phyloP scores from a whole-genome alignment of 2,113 vertebrate genomes.

The Chaetodon auriga region DNA sequence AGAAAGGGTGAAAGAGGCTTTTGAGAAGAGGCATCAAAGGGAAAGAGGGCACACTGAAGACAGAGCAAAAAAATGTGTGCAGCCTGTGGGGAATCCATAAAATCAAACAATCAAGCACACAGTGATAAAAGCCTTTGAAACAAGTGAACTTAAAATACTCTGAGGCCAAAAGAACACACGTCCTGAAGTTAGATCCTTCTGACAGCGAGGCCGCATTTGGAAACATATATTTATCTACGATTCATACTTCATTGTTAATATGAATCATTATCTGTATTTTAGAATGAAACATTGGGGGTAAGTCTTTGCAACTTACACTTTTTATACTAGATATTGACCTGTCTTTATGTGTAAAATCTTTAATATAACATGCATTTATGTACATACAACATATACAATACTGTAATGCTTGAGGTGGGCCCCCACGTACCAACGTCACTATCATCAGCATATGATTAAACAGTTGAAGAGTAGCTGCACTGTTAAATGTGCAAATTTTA shows the following conservation, averaged over 20 bases:
- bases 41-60: conserved; percentile 50
- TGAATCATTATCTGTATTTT: not conserved
- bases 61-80: conserved; percentile 33
- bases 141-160: conserved; percentile 50
- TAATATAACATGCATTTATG: conserved; percentile 36
- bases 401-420: not conserved
- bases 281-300: not conserved
- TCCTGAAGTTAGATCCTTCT: not conserved
- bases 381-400: conserved; percentile 12
- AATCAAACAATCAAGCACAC: conserved; percentile 56
- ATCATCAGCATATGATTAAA: conserved; percentile 16
- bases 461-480: conserved; percentile 46
- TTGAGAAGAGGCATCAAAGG: conserved; percentile 65
- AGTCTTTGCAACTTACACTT: not conserved
- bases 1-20: conserved; percentile 44
- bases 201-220: conserved; percentile 5
- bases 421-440: not conserved
- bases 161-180: conserved; percentile 44
- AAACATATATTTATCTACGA: conserved; percentile 2
- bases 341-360: conserved; percentile 10
- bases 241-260: not conserved
- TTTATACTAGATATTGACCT: not conserved
- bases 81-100: conserved; percentile 57
- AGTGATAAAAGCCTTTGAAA: conserved; percentile 50
- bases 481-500: conserved; percentile 50